These are phyloP conservation scores for Miichthys miiuy DNA, from an alignment of 2,797 vertebrate species.

Conservation along the genomic window DNA sequence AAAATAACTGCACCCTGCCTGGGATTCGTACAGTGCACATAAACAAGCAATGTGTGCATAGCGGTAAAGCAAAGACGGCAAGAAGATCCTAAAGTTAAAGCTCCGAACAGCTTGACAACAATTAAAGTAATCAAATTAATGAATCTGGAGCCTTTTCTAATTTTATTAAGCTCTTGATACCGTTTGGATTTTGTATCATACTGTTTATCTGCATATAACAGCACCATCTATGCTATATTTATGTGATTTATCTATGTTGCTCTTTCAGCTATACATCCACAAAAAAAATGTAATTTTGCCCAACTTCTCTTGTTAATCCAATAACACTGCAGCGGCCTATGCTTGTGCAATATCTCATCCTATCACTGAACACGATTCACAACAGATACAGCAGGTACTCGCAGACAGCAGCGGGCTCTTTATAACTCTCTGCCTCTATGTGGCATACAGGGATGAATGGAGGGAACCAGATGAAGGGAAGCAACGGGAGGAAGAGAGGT, in stretches of 20 bases:
- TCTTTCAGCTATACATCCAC: not conserved
- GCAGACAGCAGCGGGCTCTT: conserved; percentile 29
- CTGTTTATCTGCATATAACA: not conserved
- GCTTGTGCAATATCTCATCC: conserved; percentile 1
- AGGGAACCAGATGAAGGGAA: conserved; percentile 32
- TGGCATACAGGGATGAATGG: conserved; percentile 30
- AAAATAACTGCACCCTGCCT: too few relatives aligned
- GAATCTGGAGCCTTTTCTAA: not conserved
- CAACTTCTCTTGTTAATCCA: conserved; percentile 1
- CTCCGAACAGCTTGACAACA: not conserved
- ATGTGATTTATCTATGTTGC: not conserved
- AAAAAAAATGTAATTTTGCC: not conserved
- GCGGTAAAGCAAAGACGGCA: not conserved
- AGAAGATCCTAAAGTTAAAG: not conserved
- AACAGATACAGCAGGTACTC: conserved; percentile 17
- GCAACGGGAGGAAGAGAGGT: conserved; percentile 20
- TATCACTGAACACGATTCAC: conserved; percentile 19
- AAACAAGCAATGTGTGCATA: too few relatives aligned
- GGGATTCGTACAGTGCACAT: too few relatives aligned
- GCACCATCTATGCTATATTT: not conserved
- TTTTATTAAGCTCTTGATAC: not conserved
- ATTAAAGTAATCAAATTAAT: conserved; percentile 1
- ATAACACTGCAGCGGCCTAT: not conserved
- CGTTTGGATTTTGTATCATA: not conserved
- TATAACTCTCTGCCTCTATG: conserved; percentile 26